Base-by-base conservation (phyloP, 2,797 vertebrate genomes). In the Artibeus lituratus region DNA sequence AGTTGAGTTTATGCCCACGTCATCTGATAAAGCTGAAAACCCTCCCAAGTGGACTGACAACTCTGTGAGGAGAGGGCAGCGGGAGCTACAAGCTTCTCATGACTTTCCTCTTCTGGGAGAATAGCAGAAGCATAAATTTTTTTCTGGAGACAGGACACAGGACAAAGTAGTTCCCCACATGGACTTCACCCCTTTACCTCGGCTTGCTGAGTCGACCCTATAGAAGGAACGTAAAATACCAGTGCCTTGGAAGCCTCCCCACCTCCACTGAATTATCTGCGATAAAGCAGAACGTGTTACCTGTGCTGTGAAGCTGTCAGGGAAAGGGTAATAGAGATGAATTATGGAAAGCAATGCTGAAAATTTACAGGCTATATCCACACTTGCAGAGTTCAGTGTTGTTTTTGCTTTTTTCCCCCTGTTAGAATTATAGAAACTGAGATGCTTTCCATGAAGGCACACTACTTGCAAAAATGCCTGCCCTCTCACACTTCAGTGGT, bases 251-350 rank as follows among this genome's bases (percentile, higher is more conserved):
- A 73, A 32, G 57, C 16, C 78, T 74, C 87, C 72, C 74, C 70
- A 44, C 15, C 16, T 24, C 72, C 29, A 1, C 35, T 32, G 76
- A 81, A 39, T 91, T 73, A 62, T 87, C 90, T 85, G 72, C 53
- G 94, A 81, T 87, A 59, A 95, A 81, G 70, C 42, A 44, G 19
- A 89, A 83, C 76, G 59, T 92, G 76, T 92, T 95, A 49, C 76
- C 80, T 4, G 1, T 70, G 53, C 53, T 77, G 88, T 74, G 53
- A 93, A 86, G 74, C 70, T 95, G 62, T 88, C 82, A 82, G 87
- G 78, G 22, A 90, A 7, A 86, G 42, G 6, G 24, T 44, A 74
- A 80, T 70, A 74, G n/a, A 94, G 95, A 92, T 47, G 42, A 77
- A 82, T 94, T 87, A 44, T 49, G 87, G 26, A 88, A 92, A 92